Evolutionary conservation across 2,888 invertebrate genomes (phyloP), one percentile per base, ranked within the genome.

Genomic region (Drosophila antonietae): DNA sequence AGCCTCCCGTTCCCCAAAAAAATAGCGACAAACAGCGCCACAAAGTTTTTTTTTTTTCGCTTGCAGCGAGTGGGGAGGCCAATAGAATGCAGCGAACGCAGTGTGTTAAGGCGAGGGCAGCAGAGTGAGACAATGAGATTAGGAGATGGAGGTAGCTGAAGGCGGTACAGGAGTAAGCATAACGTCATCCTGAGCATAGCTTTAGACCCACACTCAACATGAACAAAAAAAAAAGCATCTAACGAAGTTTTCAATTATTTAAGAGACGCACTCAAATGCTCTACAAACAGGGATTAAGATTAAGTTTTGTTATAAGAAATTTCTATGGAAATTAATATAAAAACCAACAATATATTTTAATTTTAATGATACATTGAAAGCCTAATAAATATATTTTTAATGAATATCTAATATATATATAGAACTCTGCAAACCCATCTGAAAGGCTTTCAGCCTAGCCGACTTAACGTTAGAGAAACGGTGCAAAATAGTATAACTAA

Each of bases 171-270:
- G 53, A 70, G 66, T 56, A 60, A 78, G 71, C 51, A 84, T 71
- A 71, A 28, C 23, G 76, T 49, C 57, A 62, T 83, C 85, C 67
- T 59, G 70, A 83, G 76, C 83, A 78, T 80, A 28, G 83, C 87
- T 86, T 75, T 80, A 76, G 73, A 83, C 33, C 15, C 10, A n/a
- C 12, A 28, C 23, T 35, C 14, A 28, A 41, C 53, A 62, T 23
- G 10, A 28, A n/a, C 15, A 28, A 52, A 46, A 47, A 23, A 20
- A 43, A 49, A 46, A 57, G 53, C 23, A 37, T 5, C 39, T 53
- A 23, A 6, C 18, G 39, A 59, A 41, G 44, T 53, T 53, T 51
- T 53, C 14, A 61, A 61, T 55, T 31, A 53, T 61, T 53, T 28
- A n/a, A 49, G 39, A 75, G 35, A 49, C 57, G n/a, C 23, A 20